Evolutionary conservation across 2,888 invertebrate genomes (phyloP).

Genomic region (Hyppa rectilinea): DNA sequence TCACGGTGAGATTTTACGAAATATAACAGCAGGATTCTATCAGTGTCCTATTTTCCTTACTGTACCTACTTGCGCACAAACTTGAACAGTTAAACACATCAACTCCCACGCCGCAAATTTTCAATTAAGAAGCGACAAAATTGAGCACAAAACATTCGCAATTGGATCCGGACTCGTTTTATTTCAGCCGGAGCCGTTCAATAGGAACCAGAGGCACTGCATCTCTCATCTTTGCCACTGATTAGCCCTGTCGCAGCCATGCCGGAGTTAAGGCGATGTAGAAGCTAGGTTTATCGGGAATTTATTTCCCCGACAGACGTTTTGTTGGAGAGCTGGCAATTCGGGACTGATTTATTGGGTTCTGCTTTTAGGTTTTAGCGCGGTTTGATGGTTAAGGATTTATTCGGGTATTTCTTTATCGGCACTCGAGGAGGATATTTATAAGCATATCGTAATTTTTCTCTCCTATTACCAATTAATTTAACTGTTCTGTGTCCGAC

Average conservation of each 20-base stretch:
- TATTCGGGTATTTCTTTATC: no score
- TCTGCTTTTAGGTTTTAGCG: neutral
- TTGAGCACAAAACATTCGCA: conserved; percentile 35
- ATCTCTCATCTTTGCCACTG: conserved; percentile 65
- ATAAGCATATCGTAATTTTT: neutral
- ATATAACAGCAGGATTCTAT: no score
- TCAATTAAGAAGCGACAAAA: conserved; percentile 39
- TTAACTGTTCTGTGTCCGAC: no score
- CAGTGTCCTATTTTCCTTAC: neutral
- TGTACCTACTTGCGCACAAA: no score
- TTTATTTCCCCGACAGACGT: conserved; percentile 15
- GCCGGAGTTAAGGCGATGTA: conserved; percentile 57
- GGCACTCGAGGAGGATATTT: neutral
- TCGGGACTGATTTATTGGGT: neutral
- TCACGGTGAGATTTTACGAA: no score
- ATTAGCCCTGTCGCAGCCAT: conserved; percentile 68
- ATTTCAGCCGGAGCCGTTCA: conserved; percentile 47
- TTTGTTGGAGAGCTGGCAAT: conserved; percentile 4
- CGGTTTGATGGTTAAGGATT: neutral
- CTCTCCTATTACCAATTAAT: no score
- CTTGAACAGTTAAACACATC: neutral
- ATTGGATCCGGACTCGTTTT: conserved; percentile 53
- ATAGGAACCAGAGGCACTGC: conserved; percentile 55
- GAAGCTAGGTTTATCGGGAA: neutral
- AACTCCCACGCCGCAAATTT: conserved; percentile 16